Base-by-base conservation (phyloP, 2,888 invertebrate genomes). In the Acrocyrtus sp. region DNA sequence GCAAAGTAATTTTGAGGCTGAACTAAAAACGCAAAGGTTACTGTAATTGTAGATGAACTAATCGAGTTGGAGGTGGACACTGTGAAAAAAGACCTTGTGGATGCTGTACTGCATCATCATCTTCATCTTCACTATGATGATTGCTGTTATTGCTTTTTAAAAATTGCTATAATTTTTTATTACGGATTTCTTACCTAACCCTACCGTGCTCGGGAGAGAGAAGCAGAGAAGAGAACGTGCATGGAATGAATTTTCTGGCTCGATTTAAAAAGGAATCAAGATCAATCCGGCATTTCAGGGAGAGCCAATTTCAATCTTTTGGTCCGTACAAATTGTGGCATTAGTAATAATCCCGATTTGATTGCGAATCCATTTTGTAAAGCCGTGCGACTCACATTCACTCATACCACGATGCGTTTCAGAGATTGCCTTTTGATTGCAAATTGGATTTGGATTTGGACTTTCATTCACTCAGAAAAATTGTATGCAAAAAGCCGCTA, bases 121-220 rank as follows among this genome's bases (percentile, higher is more conserved):
- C n/a, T 45, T 8, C 22, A 8, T 19, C 17, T 21, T 21, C 8
- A 19, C 17, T n/a, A 19, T 19, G 50, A 21, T 50, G 21, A 53
- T 10, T 53, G 26, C 53, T 24, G n/a, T 53, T 53, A 53, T 17
- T 17, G 12, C 51, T 15, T 54, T 29, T 50, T 6, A 29, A 53
- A 53, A 57, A 57, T 57, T 57, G 57, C 45, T 45, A 45, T 45
- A 43, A 41, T 56, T 57, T 57, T 56, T 22, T 26, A 57, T 57
- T 57, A 45, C 57, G 57, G 57, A 43, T 57, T n/a, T 45, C 41
- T 24, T 56, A 12, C 45, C 17, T 45, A 6, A 6, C n/a, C 27
- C 17, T 15, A 24, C 24, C 51, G 19, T 21, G 27, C 24, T 4
- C 22, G 24, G 50, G n/a, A 22, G 10, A 17, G 45, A 8, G 45